Evolutionary conservation across 2,888 invertebrate genomes (phyloP).

Genomic region (Ptychoptera albimana): DNA sequence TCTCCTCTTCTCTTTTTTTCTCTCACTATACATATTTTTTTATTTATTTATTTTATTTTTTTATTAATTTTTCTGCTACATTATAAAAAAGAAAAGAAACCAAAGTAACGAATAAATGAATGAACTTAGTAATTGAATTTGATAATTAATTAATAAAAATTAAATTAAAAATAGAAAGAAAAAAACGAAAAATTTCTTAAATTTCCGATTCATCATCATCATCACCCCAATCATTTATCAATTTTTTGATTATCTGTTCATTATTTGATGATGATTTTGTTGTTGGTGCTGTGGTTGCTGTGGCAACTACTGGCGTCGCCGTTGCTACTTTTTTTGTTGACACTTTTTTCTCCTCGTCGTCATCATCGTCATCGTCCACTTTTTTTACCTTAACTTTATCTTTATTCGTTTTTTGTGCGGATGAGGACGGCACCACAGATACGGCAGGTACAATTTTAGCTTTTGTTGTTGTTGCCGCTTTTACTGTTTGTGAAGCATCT

Average conservation of each 20-base stretch:
- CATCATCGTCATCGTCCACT: not conserved
- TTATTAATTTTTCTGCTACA: no score
- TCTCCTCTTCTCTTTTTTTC: no score
- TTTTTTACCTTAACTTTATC: not conserved
- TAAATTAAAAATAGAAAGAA: no score
- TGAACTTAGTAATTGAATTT: no score
- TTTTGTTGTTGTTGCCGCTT: not conserved
- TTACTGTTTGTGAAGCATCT: not conserved
- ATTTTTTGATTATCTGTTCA: slow-evolving; percentile 20
- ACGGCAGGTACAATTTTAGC: no score
- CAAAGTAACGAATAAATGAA: no score
- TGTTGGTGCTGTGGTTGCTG: not conserved
- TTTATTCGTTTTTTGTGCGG: not conserved
- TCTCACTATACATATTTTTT: no score
- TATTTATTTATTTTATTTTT: no score
- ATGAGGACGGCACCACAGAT: not conserved
- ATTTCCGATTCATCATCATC: slow-evolving; percentile 21
- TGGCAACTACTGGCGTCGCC: not conserved
- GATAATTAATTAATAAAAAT: no score
- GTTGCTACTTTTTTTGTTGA: not conserved
- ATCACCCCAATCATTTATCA: slow-evolving; percentile 29
- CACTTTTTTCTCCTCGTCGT: not conserved
- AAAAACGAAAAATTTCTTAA: not conserved
- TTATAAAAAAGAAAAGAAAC: no score
- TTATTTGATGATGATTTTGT: not conserved